Percentiles rank a stretch among this genome's conserved stretches.
phyloP scores from a whole-genome alignment of 1,140 invertebrate species.

The Formica exsecta region DNA sequence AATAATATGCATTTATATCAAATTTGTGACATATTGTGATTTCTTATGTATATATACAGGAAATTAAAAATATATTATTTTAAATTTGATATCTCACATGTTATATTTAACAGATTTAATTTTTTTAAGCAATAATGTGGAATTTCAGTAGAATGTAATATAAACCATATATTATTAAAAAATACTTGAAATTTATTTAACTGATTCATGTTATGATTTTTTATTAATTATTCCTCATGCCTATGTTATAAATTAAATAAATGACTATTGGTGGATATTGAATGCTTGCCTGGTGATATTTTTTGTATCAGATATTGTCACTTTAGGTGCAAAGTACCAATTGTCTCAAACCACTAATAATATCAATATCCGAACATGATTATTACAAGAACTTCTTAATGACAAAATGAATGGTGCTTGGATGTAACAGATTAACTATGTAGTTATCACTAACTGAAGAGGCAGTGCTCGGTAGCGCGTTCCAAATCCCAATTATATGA shows the following conservation, averaged over 20 bases:
- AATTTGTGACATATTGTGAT: neutral
- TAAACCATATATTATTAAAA: constrained; percentile 51
- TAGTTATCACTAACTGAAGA: constrained; percentile 93
- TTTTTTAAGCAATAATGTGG: constrained; percentile 21
- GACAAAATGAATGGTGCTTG: constrained; percentile 75
- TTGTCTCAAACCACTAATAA: constrained; percentile 71
- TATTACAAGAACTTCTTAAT: constrained; percentile 71
- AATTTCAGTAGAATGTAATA: constrained; percentile 62
- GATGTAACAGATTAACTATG: constrained; percentile 72
- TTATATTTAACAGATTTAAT: constrained; percentile 51
- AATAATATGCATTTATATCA: neutral
- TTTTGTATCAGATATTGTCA: constrained; percentile 74
- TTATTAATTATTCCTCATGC: constrained; percentile 74
- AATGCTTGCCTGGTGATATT: constrained; percentile 60
- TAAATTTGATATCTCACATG: constrained; percentile 58
- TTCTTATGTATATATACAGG: constrained; percentile 18
- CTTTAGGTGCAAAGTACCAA: constrained; percentile 68
- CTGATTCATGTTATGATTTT: constrained; percentile 62
- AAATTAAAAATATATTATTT: constrained; percentile 16
- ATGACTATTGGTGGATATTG: constrained; percentile 69
- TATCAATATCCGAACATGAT: constrained; percentile 68
- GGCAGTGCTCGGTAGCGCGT: constrained; percentile 92
- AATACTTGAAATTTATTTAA: constrained; percentile 69
- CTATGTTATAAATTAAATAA: constrained; percentile 81
- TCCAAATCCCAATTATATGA: constrained; percentile 96